phyloP scores from a whole-genome alignment of 30 jellyfish, hydroid and myxozoan genomes.

The Rhopilema esculentum region DNA sequence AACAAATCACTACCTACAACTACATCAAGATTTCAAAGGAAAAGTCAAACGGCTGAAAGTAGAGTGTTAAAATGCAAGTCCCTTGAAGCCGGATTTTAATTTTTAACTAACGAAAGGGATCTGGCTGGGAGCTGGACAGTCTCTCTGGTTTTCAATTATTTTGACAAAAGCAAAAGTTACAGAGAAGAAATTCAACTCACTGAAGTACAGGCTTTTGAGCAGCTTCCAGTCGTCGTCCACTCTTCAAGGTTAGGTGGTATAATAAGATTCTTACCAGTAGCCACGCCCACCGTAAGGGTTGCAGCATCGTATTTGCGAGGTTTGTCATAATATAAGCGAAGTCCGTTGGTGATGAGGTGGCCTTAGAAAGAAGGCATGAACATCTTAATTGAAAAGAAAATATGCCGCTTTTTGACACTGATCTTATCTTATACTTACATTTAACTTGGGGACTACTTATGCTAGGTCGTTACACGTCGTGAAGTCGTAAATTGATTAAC shows the following conservation, averaged over 20 bases:
- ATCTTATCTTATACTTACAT: background rate
- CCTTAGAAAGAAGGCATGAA: background rate
- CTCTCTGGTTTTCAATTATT: too few relatives aligned
- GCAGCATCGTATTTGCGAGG: conserved; percentile 62
- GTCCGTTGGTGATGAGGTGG: conserved; percentile 35
- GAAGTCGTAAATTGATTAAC: too few relatives aligned
- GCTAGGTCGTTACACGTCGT: too few relatives aligned
- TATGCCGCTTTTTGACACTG: background rate
- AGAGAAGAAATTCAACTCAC: conserved; percentile 16
- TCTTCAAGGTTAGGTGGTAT: conserved; percentile 52
- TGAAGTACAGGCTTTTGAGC: conserved; percentile 25
- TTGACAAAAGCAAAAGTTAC: too few relatives aligned
- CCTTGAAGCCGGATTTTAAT: too few relatives aligned
- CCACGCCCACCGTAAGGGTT: conserved; percentile 34
- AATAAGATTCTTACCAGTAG: background rate
- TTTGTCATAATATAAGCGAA: conserved; percentile 51
- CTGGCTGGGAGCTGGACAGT: too few relatives aligned
- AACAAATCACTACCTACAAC: too few relatives aligned
- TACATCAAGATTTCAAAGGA: too few relatives aligned
- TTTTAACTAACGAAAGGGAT: too few relatives aligned
- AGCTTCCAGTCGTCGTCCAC: conserved; percentile 37
- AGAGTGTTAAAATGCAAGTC: too few relatives aligned
- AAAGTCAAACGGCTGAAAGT: too few relatives aligned
- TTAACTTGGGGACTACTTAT: too few relatives aligned
- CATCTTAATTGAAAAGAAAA: background rate